Evolutionary conservation across 1,140 invertebrate species (phyloP), one percentile per base, ranked within the genome.

Genomic region (Apis laboriosa): DNA sequence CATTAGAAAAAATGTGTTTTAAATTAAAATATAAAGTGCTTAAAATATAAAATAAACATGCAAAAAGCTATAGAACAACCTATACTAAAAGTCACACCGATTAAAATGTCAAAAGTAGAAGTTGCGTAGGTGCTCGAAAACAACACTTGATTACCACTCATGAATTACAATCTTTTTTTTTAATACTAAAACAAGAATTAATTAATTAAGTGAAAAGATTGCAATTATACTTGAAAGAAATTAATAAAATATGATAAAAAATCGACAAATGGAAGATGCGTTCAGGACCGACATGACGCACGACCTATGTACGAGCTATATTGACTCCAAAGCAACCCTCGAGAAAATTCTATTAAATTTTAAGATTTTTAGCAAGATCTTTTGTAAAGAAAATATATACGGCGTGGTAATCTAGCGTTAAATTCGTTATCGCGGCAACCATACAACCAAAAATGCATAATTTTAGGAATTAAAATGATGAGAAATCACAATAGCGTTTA

Each of bases 401-500:
- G 28, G 9, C 66, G 49, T 84, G 85, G 28, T n/a, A 75, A 74
- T 74, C 74, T 3, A 83, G 53, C 71, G 75, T 85, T 43, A n/a
- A n/a, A 67, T 55, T 67, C 49, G 34, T 21, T 58, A 51, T 72
- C 19, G 43, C n/a, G 56, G 43, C 83, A 71, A 15, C 43, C 66
- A 66, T 72, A 72, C 72, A 66, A 55, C 61, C 24, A 15, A 24
- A 9, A 64, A 71, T 66, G 34, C 61, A 79, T 56, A 72, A 88
- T 84, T 85, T 86, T 80, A 82, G 67, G 64, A 21, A 74, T 34
- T 80, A 89, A 91, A 91, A 76, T 60, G 74, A 86, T 76, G 72
- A 84, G 63, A 84, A 86, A 89, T 83, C 89, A 91, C 88, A 90
- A 87, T 90, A 90, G 83, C 85, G 85, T 91, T 92, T 92, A 93